Evolutionary conservation across 2,888 invertebrate genomes (phyloP), one percentile per base, ranked within the genome.

Genomic region (Drosophila flavopinicola): DNA sequence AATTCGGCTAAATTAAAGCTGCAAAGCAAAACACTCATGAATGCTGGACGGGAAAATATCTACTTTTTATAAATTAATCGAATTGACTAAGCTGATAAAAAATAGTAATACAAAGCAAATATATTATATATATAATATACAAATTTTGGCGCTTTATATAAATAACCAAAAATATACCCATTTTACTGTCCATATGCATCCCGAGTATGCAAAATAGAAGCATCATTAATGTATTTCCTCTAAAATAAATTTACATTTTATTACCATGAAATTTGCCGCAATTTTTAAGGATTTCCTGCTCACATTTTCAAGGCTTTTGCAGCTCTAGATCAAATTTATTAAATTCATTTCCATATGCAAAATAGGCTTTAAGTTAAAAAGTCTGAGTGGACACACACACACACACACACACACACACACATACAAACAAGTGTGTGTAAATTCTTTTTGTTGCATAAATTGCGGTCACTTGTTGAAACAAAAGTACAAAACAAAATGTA

Each of bases 211-310:
- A 15, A 15, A 41, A 41, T 45, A 37, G 23, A 57, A 35, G 24
- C 15, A 58, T 52, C 9, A 53, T 39, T 35, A 45, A 39, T 37
- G 15, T 57, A 42, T 61, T 56, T 72, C 44, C 60, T 44, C 44
- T 20, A 15, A 30, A 45, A 37, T 29, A 66, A 66, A 66, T 74
- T 32, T 47, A 42, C 15, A 10, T 53, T 42, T 57, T 51, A 69
- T 54, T 57, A 11, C 25, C 20, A 38, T 35, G 5, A 58, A 38
- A 39, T 42, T 68, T 17, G 15, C 20, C 24, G 20, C 13, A 33
- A 38, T 58, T 53, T 57, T 41, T 27, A 30, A 45, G 25, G 44
- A 79, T 69, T 54, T 73, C 33, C 69, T 47, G 38, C 11, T n/a
- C 6, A 25, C 35, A 11, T 54, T 33, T 53, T 33, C 15, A 7